Evolutionary conservation across 92 coral and sea anemone genomes (phyloP).

Genomic region (Parazoanthus swiftii): DNA sequence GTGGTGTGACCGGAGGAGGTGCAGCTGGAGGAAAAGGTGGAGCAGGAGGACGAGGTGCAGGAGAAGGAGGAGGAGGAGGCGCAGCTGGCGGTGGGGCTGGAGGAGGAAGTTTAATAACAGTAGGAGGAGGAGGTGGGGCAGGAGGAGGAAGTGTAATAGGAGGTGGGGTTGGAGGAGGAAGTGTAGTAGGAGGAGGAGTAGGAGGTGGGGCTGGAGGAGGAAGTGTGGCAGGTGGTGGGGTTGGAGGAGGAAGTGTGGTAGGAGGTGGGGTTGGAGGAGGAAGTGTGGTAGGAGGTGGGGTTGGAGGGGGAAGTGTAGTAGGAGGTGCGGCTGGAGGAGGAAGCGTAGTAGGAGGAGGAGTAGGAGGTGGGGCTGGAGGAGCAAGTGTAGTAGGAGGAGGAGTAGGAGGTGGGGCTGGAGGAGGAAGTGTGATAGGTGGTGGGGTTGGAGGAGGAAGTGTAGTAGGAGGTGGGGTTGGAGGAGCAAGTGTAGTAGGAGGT

Average conservation of each 20-base stretch:
- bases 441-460: constrained; percentile 33
- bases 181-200: constrained; percentile 18
- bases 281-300: constrained; percentile 35
- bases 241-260: background rate
- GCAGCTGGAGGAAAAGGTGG: constrained; percentile 35
- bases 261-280: constrained; percentile 34
- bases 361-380: constrained; percentile 21
- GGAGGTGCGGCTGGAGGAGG: constrained; percentile 37
- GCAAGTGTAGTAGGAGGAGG: background rate
- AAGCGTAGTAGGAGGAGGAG: constrained; percentile 29
- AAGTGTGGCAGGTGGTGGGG: constrained; percentile 42
- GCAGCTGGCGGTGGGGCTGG: background rate
- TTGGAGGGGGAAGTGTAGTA: constrained; percentile 8
- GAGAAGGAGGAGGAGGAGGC: constrained; percentile 30
- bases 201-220: constrained; percentile 27
- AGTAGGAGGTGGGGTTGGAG: constrained; percentile 33
- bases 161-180: constrained; percentile 11
- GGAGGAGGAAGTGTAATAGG: background rate
- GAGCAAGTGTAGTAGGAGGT: constrained; percentile 26
- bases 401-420: background rate
- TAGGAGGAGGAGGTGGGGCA: constrained; percentile 5
- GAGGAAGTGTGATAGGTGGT: constrained; percentile 26
- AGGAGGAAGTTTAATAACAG: constrained; percentile 16
- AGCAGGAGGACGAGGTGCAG: constrained; percentile 50
- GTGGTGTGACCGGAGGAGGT: constrained; percentile 37